Conservation (phyloP, 1,140 invertebrate genomes). For the Grapholita molesta region DNA sequence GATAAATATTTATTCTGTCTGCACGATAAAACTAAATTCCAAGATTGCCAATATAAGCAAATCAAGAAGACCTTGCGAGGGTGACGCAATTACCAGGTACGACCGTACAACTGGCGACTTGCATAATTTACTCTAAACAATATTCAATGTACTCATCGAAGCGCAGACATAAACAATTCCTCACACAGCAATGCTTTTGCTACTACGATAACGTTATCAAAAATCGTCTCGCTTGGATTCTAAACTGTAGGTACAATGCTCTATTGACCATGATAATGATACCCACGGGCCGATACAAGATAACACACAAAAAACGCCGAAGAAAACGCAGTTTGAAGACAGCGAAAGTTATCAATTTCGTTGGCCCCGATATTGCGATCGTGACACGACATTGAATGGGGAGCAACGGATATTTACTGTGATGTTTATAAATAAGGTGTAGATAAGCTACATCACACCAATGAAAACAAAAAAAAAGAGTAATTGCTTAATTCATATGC, state of each 20-base stretch:
- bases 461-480: background rate
- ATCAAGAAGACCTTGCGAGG: background rate
- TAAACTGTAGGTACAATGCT: background rate
- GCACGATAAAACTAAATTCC: background rate
- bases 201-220: background rate
- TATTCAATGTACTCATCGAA: background rate
- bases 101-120: conserved; percentile 18
- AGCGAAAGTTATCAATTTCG: conserved; percentile 46
- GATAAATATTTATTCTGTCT: background rate
- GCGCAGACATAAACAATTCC: background rate
- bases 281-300: background rate
- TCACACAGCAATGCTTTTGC: conserved; percentile 1
- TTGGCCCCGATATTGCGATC: conserved; percentile 36
- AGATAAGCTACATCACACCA: conserved; percentile 1
- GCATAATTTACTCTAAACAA: conserved; percentile 19
- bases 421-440: conserved; percentile 39
- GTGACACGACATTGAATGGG: conserved; percentile 24
- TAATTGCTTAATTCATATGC: background rate
- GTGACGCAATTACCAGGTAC: conserved; percentile 40
- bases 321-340: conserved; percentile 31
- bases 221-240: conserved; percentile 8
- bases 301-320: conserved; percentile 19
- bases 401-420: background rate
- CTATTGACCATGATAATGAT: conserved; percentile 12
- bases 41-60: conserved; percentile 22